Conservation (phyloP, 2,888 invertebrate genomes). For the Yponomeuta sedellus region DNA sequence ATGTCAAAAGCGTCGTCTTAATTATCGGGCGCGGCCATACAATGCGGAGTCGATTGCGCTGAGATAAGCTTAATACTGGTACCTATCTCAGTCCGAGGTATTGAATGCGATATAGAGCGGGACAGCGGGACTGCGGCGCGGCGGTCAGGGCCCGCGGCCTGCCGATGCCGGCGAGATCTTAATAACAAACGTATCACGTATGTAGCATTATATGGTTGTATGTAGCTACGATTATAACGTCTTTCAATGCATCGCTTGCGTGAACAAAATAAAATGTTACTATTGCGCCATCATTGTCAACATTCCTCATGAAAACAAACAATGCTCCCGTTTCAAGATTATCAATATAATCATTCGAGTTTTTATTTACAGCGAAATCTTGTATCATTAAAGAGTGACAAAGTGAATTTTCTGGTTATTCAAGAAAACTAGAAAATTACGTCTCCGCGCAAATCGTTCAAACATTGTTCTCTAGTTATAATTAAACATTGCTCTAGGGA, state of each 20-base stretch:
- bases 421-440: slow-evolving; percentile 49
- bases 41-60: slow-evolving; percentile 72
- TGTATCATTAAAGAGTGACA: slow-evolving; percentile 27
- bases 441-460: slow-evolving; percentile 42
- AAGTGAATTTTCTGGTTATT: slow-evolving; percentile 59
- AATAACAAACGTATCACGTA: slow-evolving; percentile 69
- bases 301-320: slow-evolving; percentile 1
- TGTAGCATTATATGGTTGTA: slow-evolving; percentile 57
- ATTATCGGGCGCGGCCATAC: slow-evolving; percentile 73
- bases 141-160: slow-evolving; percentile 26
- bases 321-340: neutral
- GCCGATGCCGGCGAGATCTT: slow-evolving; percentile 38
- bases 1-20: slow-evolving; percentile 77
- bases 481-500: slow-evolving; percentile 42
- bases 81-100: slow-evolving; percentile 52
- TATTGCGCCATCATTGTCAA: neutral
- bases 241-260: slow-evolving; percentile 45
- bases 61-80: slow-evolving; percentile 67
- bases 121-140: slow-evolving; percentile 23
- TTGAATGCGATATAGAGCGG: slow-evolving; percentile 56
- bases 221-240: slow-evolving; percentile 64
- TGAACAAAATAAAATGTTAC: slow-evolving; percentile 41
- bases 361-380: slow-evolving; percentile 1
- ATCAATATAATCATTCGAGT: slow-evolving; percentile 6
- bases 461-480: slow-evolving; percentile 31